A percentile compares a stretch with the other conserved stretches of the same genome.
Conservation (phyloP, 2,113 vertebrate genomes). For the Chionodraco myersi region DNA sequence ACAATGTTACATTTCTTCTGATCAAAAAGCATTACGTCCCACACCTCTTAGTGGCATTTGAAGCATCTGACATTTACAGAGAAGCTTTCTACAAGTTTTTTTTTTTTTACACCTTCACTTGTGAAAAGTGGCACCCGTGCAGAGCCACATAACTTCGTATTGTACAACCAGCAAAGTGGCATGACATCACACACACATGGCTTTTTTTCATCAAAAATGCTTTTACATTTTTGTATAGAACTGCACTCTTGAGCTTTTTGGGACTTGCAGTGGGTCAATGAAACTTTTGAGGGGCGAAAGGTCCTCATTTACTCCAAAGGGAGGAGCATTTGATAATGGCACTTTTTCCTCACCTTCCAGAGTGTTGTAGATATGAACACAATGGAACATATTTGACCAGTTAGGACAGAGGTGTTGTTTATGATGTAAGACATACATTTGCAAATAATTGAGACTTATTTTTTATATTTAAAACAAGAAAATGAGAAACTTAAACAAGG, state of each 20-base stretch:
- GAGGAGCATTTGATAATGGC: constrained; percentile 75
- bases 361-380: constrained; percentile 86
- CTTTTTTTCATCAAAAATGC: constrained; percentile 60
- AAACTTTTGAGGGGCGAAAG: constrained; percentile 51
- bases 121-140: constrained; percentile 45
- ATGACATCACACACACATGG: constrained; percentile 51
- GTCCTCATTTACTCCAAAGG: constrained; percentile 49
- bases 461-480: constrained; percentile 96
- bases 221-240: constrained; percentile 73
- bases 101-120: constrained; percentile 23
- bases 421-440: constrained; percentile 95
- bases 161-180: constrained; percentile 73
- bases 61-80: constrained; percentile 43
- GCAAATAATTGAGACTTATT: constrained; percentile 95
- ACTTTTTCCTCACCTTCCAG: constrained; percentile 82
- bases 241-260: constrained; percentile 52
- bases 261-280: constrained; percentile 39
- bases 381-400: constrained; percentile 79
- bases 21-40: constrained; percentile 19
- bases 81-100: not conserved
- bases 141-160: constrained; percentile 40
- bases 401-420: constrained; percentile 86
- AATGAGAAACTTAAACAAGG: constrained; percentile 80
- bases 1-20: constrained; percentile 23
- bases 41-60: constrained; percentile 35